Percentiles rank a stretch among this genome's conserved stretches.
Conservation (phyloP, 2,888 invertebrate genomes). For the Cantharis lateralis region DNA sequence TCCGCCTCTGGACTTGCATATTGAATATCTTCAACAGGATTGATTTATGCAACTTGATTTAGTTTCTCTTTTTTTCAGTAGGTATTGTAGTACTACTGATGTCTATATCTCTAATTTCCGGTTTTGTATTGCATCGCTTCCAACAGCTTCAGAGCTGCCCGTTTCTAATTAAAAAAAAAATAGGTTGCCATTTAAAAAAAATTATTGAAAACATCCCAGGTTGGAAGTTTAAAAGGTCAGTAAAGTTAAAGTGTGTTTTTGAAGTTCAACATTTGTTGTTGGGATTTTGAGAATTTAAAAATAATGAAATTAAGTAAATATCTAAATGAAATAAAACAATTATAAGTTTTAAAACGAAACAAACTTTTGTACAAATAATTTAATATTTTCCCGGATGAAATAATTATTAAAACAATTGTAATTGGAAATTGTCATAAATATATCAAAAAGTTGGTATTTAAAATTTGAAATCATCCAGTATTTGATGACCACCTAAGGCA, state of each 20-base stretch:
- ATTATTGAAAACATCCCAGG: neutral
- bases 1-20: no score
- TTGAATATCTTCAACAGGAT: no score
- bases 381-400: neutral
- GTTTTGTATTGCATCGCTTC: no score
- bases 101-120: no score
- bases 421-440: neutral
- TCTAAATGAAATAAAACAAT: neutral
- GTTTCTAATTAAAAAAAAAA: neutral
- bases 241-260: no score
- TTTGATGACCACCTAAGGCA: slow-evolving; percentile 6
- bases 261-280: no score
- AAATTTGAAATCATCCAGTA: neutral
- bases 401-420: neutral
- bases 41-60: no score
- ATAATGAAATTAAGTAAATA: neutral
- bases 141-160: no score
- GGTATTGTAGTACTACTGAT: no score
- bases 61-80: no score
- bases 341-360: neutral
- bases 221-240: no score
- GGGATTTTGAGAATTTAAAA: no score
- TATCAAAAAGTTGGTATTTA: neutral
- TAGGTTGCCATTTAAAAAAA: neutral
- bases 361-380: neutral